Evolutionary conservation across 2,113 vertebrate genomes (phyloP), one percentile per base, ranked within the genome.

Genomic region (Semnornis frantzii): DNA sequence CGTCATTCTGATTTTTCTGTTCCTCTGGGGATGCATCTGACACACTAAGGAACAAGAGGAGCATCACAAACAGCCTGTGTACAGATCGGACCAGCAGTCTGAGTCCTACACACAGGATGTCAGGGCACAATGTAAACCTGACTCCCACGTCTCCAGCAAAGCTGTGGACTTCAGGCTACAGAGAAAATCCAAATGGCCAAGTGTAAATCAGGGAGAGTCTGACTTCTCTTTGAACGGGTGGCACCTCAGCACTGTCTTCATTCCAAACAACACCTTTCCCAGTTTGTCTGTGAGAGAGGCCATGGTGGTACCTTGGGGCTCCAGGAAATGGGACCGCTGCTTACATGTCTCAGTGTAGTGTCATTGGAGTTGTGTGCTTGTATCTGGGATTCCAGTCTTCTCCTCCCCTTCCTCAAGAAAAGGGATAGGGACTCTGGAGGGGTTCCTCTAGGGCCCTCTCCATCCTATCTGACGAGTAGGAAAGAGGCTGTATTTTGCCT

Each of bases 1-100:
- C 33, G 4, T 62, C 69, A 42, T 34, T 87, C 60, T 39, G 48
- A 78, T 90, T 85, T 88, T 94, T 90, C 93, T 60, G 0, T 82
- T 80, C 72, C 92, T 87, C 89, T 57, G 78, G 87, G 86, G 64
- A 64, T 82, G 63, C 11, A 65, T 89, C 66, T 90, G 91, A 62
- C 75, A 55, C 1, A 3, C 18, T 46, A 59, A 96, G 54, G 50
- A 90, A 44, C 28, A 64, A 68, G 52, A 88, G 72, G 19, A 59
- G 31, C 6, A 2, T 73, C 60, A 44, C 85, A 90, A 76, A 59
- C 55, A 72, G 62, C 12, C 37, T 5, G 44, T 34, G 44, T 57
- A 28, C 23, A 85, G 82, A 60, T 73, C 72, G 28, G 57, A 19
- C 20, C 33, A 69, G 33, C 75, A 63, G 28, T 10, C 34, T 17